phyloP scores from a whole-genome alignment of 2,113 vertebrate species.

The Austrofundulus limnaeus region DNA sequence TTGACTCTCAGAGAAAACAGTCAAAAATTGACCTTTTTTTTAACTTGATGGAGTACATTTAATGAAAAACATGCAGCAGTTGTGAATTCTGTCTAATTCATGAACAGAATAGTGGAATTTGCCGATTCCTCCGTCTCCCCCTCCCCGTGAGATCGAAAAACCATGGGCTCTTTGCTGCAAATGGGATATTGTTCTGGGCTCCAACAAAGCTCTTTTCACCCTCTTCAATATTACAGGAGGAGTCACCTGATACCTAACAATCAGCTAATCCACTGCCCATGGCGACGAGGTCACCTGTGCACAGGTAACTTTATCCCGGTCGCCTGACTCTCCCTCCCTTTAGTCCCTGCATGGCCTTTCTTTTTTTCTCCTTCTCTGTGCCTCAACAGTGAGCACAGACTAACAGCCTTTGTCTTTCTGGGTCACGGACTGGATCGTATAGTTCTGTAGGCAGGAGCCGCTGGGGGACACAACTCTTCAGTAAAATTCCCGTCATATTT shows the following conservation, averaged over 20 bases:
- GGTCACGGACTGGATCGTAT: constrained; percentile 68
- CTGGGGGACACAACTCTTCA: constrained; percentile 30
- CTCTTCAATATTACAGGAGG: constrained; percentile 85
- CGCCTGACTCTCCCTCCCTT: constrained; percentile 72
- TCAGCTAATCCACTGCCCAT: constrained; percentile 85
- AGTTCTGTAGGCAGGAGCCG: constrained; percentile 48
- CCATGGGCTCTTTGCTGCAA: constrained; percentile 59
- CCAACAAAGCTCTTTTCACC: constrained; percentile 83
- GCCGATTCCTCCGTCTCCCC: constrained; percentile 46
- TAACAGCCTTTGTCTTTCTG: constrained; percentile 78
- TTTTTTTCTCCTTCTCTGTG: constrained; percentile 44
- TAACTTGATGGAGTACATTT: background rate
- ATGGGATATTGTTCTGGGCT: constrained; percentile 78
- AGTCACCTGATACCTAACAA: constrained; percentile 83
- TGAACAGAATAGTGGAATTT: constrained; percentile 63
- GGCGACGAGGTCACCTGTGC: constrained; percentile 83
- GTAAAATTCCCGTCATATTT: constrained; percentile 43
- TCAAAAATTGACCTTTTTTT: background rate
- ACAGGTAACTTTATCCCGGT: constrained; percentile 81
- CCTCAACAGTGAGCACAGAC: constrained; percentile 73
- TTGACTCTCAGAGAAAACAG: constrained; percentile 4
- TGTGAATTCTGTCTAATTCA: constrained; percentile 44
- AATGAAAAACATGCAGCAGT: constrained; percentile 20
- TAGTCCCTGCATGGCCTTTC: constrained; percentile 57
- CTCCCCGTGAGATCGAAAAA: constrained; percentile 69